These are phyloP conservation scores for Drosophila serrata DNA, from an alignment of 1,140 invertebrate genomes.

Conservation along the genomic window DNA sequence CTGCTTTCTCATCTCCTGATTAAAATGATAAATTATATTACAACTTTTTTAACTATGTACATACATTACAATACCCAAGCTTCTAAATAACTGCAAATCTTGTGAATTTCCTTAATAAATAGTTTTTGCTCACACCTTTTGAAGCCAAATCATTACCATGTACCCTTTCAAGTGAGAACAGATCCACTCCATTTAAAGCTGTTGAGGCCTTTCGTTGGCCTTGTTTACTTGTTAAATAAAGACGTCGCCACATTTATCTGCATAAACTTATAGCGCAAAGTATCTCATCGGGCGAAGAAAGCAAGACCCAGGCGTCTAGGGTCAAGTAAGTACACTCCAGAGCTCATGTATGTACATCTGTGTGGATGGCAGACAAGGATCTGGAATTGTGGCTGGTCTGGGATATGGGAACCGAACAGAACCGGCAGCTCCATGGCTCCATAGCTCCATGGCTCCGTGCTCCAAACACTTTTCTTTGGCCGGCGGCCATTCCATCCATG, in stretches of 20 bases:
- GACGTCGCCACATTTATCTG: conserved; percentile 37
- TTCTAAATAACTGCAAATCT: not conserved
- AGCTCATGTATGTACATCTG: conserved; percentile 29
- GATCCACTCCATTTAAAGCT: conserved; percentile 12
- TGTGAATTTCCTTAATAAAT: not conserved
- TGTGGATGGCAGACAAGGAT: conserved; percentile 59
- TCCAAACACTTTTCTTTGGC: conserved; percentile 66
- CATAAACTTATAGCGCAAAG: conserved; percentile 36
- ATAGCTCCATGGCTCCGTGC: not conserved
- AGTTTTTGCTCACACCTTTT: conserved; percentile 7
- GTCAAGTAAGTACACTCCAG: conserved; percentile 51
- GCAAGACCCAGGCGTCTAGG: conserved; percentile 36
- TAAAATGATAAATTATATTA: no score
- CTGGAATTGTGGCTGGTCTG: conserved; percentile 48
- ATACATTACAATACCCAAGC: not conserved
- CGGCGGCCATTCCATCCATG: conserved; percentile 60
- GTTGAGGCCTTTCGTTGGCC: conserved; percentile 7
- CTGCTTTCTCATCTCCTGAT: no score
- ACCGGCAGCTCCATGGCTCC: conserved; percentile 43
- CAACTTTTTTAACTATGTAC: not conserved
- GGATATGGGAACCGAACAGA: conserved; percentile 45
- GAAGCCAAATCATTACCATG: conserved; percentile 5
- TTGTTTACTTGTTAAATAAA: conserved; percentile 24
- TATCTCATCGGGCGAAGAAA: conserved; percentile 23
- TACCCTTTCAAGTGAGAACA: conserved; percentile 11